Evolutionary conservation across 2,797 vertebrate genomes (phyloP).

Genomic region (Hydrophis major): DNA sequence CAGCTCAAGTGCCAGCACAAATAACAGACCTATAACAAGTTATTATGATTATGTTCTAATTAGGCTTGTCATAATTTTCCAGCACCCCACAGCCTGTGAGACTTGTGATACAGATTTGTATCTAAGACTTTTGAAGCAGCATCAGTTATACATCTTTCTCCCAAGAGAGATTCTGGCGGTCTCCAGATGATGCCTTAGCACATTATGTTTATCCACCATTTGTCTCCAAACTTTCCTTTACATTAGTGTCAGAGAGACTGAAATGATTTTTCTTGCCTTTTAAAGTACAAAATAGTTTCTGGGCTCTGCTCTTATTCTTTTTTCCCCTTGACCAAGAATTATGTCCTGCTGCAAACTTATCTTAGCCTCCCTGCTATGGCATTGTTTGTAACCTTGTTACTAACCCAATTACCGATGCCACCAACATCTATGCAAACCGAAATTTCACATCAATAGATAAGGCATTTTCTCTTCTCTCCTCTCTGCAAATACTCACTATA

Average conservation of each 20-base stretch:
- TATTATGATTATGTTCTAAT: background rate
- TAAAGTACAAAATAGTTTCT: background rate
- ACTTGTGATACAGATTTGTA: background rate
- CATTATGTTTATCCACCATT: background rate
- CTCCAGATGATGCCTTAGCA: background rate
- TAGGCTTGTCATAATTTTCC: background rate
- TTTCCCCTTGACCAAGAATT: background rate
- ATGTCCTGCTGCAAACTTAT: background rate
- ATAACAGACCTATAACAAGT: background rate
- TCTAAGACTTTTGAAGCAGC: background rate
- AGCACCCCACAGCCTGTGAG: background rate
- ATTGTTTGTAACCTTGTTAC: background rate
- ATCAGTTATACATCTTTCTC: background rate
- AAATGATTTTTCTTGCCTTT: background rate
- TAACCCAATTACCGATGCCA: background rate
- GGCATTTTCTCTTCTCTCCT: background rate
- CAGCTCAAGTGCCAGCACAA: too few relatives aligned
- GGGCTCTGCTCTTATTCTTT: background rate
- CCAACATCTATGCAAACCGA: background rate
- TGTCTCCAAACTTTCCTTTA: background rate
- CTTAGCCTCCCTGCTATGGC: background rate
- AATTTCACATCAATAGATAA: background rate
- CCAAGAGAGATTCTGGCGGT: background rate
- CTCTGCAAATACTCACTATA: background rate
- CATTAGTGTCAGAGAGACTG: background rate